Conservation (phyloP, 2,888 invertebrate genomes). For the Leptopilina drosophilae region DNA sequence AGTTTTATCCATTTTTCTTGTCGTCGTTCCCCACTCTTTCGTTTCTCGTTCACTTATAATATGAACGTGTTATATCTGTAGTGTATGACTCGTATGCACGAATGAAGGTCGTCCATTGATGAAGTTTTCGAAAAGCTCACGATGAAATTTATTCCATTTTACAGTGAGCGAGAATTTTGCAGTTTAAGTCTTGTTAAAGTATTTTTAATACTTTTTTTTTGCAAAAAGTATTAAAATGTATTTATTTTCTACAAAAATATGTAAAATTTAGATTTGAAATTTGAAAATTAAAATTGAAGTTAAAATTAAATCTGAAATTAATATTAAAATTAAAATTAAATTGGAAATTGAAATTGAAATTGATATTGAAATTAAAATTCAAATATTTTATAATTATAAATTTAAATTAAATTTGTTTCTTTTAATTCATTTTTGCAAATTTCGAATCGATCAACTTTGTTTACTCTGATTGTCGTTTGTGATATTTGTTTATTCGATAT, state of each 20-base stretch:
- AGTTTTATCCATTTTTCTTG: conserved; percentile 55
- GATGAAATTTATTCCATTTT: not conserved
- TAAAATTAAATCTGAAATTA: too few species aligned
- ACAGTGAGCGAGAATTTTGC: not conserved
- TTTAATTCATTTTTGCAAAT: too few species aligned
- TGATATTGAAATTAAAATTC: too few species aligned
- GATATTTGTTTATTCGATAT: not conserved
- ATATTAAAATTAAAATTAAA: too few species aligned
- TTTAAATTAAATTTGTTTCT: too few species aligned
- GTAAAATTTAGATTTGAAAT: too few species aligned
- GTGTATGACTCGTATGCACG: not conserved
- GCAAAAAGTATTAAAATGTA: too few species aligned
- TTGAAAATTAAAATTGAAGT: too few species aligned
- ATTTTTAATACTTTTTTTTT: too few species aligned
- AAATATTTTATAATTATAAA: too few species aligned
- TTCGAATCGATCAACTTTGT: not conserved
- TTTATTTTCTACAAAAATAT: not conserved
- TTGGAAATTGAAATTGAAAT: too few species aligned
- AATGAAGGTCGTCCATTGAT: not conserved
- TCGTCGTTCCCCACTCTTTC: not conserved
- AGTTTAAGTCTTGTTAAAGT: not conserved
- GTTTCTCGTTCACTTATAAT: conserved; percentile 48
- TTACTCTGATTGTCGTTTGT: not conserved
- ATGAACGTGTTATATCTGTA: not conserved
- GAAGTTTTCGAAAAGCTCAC: not conserved